phyloP scores from a whole-genome alignment of 2,113 vertebrate species.

The Campylorhamphus procurvoides region DNA sequence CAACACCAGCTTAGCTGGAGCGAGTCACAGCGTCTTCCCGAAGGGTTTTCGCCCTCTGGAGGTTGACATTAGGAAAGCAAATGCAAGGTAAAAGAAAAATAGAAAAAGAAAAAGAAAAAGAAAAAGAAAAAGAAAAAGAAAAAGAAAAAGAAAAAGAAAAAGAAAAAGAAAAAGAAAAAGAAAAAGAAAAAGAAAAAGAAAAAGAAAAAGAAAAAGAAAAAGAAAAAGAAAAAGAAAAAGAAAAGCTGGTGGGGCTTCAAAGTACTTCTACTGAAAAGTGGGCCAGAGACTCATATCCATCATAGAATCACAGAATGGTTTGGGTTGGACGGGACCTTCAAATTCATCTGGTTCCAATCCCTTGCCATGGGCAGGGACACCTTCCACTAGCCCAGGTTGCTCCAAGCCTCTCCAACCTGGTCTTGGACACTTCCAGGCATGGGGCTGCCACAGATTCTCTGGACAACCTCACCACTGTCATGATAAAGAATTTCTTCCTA shows the following conservation, averaged over 20 bases:
- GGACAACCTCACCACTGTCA: fast-evolving
- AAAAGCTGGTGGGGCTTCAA: neutral
- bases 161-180: no score
- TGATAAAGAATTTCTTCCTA: neutral
- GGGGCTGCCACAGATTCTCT: neutral
- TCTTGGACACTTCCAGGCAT: neutral
- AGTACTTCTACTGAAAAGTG: neutral
- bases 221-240: no score
- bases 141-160: no score
- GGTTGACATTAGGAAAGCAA: neutral
- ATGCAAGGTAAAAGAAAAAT: neutral
- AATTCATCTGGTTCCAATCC: fast-evolving
- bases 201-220: no score
- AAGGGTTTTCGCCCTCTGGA: slow-evolving; percentile 46
- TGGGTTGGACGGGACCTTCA: neutral
- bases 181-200: no score
- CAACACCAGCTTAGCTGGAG: neutral
- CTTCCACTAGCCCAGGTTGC: neutral
- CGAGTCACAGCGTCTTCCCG: neutral
- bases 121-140: no score
- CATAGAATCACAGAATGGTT: neutral
- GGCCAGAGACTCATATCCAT: neutral
- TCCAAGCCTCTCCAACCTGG: neutral
- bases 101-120: no score
- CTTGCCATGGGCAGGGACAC: neutral